A percentile compares a stretch with the other conserved stretches of the same genome.
Evolutionary conservation across 2,888 invertebrate species (phyloP).

Genomic region (Clusia tigrina): DNA sequence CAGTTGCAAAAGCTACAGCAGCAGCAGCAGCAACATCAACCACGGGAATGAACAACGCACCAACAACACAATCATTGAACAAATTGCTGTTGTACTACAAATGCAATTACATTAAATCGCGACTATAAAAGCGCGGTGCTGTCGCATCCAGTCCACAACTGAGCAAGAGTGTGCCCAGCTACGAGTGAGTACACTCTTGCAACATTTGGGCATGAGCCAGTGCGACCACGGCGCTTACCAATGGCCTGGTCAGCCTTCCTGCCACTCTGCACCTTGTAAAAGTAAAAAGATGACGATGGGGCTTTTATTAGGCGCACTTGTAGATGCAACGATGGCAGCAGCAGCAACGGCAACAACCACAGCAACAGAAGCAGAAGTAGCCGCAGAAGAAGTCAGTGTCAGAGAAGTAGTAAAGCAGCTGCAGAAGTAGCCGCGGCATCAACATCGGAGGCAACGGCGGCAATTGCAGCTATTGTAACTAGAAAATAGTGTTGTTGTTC

Average conservation of each 20-base stretch:
- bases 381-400: slow-evolving; percentile 27
- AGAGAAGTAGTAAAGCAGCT: slow-evolving; percentile 19
- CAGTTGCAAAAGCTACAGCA: slow-evolving; percentile 29
- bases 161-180: slow-evolving; percentile 19
- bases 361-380: slow-evolving; percentile 13
- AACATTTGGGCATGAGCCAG: background rate
- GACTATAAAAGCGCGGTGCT: slow-evolving; percentile 51
- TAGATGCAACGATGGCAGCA: slow-evolving; percentile 22
- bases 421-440: slow-evolving; percentile 9
- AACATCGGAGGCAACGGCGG: background rate
- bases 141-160: slow-evolving; percentile 21
- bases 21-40: slow-evolving; percentile 31
- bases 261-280: slow-evolving; percentile 59
- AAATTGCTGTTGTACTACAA: slow-evolving; percentile 46
- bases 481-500: slow-evolving; percentile 10
- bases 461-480: slow-evolving; percentile 16
- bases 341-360: slow-evolving; percentile 24
- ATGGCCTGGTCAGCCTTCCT: too few relatives aligned
- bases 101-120: slow-evolving; percentile 60
- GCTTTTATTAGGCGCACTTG: slow-evolving; percentile 10
- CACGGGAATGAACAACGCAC: slow-evolving; percentile 32
- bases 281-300: slow-evolving; percentile 40
- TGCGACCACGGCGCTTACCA: slow-evolving; percentile 40
- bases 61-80: slow-evolving; percentile 39
- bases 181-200: background rate